Evolutionary conservation across 2,797 vertebrate genomes (phyloP), one percentile per base, ranked within the genome.

Genomic region (Neosilurus mollespiculum): DNA sequence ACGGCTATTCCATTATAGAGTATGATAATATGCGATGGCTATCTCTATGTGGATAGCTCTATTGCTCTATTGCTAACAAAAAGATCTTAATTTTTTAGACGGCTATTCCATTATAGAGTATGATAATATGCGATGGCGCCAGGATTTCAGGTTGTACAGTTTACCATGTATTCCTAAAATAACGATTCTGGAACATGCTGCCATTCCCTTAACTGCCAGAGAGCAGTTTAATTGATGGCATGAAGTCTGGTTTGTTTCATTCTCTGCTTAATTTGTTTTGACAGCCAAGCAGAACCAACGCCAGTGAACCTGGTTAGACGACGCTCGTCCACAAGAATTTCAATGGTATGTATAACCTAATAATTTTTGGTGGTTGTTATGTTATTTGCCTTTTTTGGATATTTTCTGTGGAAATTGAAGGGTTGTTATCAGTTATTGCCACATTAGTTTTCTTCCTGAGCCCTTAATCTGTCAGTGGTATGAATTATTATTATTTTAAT

Each of bases 241-340:
- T 67, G 12, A 34, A 9, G 37, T 69, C 54, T 69, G 51, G 66
- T 71, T 71, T 78, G 59, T 65, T 82, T 20, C 30, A 77, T 11
- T 43, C 53, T 79, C 49, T 79, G 54, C 58, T 81, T 81, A 14
- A 58, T 81, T 37, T 75, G 70, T 83, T 84, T 71, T 87, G 81
- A 37, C 81, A 89, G 98, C 83, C 97, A 98, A 96, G 93, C 95
- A 8, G 97, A 96, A 90, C 91, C 96, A 0, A 86, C 96, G 79
- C 92, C 96, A 4, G 95, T 97, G 88, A 99, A 97, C 93, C 94
- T 96, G 61, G 92, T 98, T 86, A 96, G 97, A 90, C 94, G 97
- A 76, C 93, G 96, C 67, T 98, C 97, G 4, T 98, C 97, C 0
- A 97, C 97, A 9, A 95, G 97, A 91, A 92, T 98, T 88, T 96